Conservation (phyloP, 2,113 vertebrate genomes). For the Anguilla rostrata region DNA sequence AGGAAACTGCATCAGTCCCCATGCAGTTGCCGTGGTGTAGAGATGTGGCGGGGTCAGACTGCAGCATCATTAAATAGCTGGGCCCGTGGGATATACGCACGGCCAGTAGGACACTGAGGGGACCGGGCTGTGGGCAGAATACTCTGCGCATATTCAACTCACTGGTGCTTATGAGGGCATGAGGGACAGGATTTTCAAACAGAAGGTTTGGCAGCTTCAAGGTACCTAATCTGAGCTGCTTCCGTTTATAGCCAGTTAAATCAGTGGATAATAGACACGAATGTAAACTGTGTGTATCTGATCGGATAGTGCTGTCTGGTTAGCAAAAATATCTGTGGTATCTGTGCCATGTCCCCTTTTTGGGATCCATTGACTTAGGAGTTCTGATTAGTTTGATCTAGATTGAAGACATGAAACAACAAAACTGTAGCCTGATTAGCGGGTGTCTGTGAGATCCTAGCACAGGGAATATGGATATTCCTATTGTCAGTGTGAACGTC, state of each 20-base stretch:
- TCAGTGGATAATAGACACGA: not conserved
- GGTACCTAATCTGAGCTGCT: not conserved
- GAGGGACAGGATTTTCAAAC: not conserved
- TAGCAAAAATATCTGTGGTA: not conserved
- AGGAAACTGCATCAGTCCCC: not conserved
- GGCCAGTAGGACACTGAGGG: not conserved
- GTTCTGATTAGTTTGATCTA: conserved; percentile 13
- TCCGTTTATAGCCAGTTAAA: not conserved
- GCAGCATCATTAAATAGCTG: not conserved
- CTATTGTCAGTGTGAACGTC: conserved; percentile 17
- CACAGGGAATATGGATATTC: conserved; percentile 4
- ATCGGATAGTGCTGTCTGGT: not conserved
- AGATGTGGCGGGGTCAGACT: not conserved
- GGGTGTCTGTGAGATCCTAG: not conserved
- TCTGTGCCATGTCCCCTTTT: not conserved
- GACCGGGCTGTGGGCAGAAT: not conserved
- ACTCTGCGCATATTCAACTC: not conserved
- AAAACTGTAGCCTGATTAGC: conserved; percentile 22
- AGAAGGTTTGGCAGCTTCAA: not conserved
- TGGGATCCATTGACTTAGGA: conserved; percentile 17
- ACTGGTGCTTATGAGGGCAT: not conserved
- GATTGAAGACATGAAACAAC: conserved; percentile 21
- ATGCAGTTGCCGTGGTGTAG: not conserved
- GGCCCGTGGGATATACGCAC: not conserved
- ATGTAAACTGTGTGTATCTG: not conserved